A percentile compares a stretch with the other conserved stretches of the same genome.
These are phyloP conservation scores for Hippoglossus stenolepis DNA, from an alignment of 2,113 vertebrate species.

Conservation along the genomic window DNA sequence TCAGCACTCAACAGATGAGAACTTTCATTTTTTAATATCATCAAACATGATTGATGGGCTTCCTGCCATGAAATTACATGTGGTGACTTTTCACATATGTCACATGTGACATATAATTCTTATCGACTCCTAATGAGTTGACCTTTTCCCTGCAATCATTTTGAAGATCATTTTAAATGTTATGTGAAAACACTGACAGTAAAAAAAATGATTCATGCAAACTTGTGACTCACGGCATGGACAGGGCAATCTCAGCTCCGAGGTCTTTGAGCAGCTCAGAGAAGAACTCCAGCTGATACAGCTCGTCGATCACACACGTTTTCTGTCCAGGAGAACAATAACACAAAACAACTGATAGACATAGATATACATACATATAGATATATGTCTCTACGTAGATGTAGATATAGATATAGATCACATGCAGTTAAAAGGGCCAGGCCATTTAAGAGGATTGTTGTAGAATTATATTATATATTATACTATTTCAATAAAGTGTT, in stretches of 20 bases:
- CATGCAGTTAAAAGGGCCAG: no score
- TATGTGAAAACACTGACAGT: not conserved
- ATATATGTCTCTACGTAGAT: no score
- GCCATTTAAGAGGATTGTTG: no score
- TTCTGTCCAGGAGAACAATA: slow-evolving; percentile 70
- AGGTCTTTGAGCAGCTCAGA: slow-evolving; percentile 75
- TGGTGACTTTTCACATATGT: no score
- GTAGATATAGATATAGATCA: not conserved
- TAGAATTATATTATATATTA: not conserved
- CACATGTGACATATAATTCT: no score
- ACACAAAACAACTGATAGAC: not conserved
- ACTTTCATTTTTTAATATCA: no score
- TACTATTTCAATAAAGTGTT: no score
- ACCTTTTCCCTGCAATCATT: no score
- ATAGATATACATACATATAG: not conserved
- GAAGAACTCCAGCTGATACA: slow-evolving; percentile 78
- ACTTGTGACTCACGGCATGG: slow-evolving; percentile 80
- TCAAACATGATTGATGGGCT: no score
- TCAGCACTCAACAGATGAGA: no score
- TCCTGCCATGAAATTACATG: no score
- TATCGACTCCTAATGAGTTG: no score
- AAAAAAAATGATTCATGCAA: not conserved
- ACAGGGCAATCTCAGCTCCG: slow-evolving; percentile 80
- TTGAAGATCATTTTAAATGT: not conserved
- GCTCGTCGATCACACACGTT: slow-evolving; percentile 77